Percentiles rank a stretch among this genome's conserved stretches.
Conservation (phyloP, 2,113 vertebrate genomes). For the Merops nubicus region DNA sequence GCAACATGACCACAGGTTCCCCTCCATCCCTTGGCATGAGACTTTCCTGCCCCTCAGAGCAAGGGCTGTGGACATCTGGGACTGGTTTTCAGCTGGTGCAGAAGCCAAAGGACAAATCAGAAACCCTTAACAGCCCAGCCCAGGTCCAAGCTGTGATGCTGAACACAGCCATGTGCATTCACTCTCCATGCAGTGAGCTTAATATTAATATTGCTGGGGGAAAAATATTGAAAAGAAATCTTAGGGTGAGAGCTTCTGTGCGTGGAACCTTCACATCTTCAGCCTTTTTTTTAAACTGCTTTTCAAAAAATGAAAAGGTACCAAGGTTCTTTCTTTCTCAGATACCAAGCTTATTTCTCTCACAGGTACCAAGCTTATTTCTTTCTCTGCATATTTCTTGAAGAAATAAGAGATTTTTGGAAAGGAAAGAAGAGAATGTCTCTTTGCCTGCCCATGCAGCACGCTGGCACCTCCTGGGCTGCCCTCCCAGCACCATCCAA, state of each 20-base stretch:
- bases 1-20: fast-evolving
- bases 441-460: background rate
- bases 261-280: background rate
- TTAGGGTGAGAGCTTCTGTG: background rate
- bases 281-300: background rate
- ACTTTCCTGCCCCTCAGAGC: background rate
- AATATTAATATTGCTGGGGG: background rate
- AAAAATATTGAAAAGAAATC: background rate
- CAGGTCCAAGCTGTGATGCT: background rate
- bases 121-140: background rate
- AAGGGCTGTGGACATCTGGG: background rate
- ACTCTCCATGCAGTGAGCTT: fast-evolving
- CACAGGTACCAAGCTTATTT: fast-evolving
- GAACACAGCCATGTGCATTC: background rate
- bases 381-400: background rate
- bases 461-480: background rate
- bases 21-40: background rate
- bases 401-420: background rate
- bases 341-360: too few relatives aligned
- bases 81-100: background rate
- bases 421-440: background rate
- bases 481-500: background rate
- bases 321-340: background rate
- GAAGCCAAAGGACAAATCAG: background rate
- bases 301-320: background rate